Percentiles rank a stretch among this genome's conserved stretches.
phyloP scores from a whole-genome alignment of 2,113 vertebrate species.

The Melanerpes aurifrons region DNA sequence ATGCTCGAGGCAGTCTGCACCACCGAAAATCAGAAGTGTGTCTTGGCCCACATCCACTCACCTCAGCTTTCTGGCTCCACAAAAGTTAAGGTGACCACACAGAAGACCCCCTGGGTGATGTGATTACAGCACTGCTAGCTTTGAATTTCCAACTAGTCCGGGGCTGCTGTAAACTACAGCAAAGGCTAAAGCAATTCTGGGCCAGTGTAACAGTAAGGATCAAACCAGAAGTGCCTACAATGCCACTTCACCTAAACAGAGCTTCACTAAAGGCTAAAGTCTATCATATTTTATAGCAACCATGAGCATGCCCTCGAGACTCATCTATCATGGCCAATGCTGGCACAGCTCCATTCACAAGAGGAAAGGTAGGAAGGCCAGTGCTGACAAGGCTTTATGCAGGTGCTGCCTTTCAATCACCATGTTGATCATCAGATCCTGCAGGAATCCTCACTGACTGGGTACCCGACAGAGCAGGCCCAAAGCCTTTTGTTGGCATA shows the following conservation, averaged over 20 bases:
- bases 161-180: background rate
- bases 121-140: background rate
- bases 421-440: accelerated
- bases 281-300: background rate
- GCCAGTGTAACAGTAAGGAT: background rate
- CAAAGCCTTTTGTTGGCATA: background rate
- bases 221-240: background rate
- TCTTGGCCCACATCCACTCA: background rate
- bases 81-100: background rate
- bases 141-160: background rate
- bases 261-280: background rate
- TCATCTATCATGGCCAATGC: background rate
- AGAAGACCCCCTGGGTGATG: background rate
- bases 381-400: background rate
- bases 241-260: background rate
- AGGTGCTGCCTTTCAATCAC: background rate
- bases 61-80: accelerated
- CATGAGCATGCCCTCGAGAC: background rate
- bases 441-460: background rate
- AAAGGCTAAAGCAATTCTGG: background rate
- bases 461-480: background rate
- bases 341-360: background rate
- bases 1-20: background rate
- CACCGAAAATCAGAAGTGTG: background rate
- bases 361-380: background rate